Percentiles rank a stretch among this genome's conserved stretches.
Conservation (phyloP, 35 echinoderm and acorn worm genomes). For the Diadema setosum region DNA sequence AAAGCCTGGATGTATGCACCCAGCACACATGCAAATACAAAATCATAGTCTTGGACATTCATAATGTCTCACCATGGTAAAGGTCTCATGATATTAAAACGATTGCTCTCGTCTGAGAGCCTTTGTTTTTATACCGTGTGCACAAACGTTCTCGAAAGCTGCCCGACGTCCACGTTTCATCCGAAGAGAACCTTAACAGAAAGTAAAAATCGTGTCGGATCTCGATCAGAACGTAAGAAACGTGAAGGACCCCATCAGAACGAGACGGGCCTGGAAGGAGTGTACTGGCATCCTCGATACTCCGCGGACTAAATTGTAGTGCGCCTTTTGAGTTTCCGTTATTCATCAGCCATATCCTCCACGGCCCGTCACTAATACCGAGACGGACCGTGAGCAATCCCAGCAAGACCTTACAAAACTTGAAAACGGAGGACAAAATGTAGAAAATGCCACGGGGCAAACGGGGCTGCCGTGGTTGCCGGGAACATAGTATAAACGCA, state of each 20-base stretch:
- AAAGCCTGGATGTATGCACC: no score
- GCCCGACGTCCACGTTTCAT: no score
- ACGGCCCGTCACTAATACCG: slow-evolving; percentile 11
- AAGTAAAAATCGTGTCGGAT: slow-evolving; percentile 29
- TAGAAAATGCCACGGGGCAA: slow-evolving; percentile 23
- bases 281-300: slow-evolving; percentile 12
- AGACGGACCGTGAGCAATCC: background rate
- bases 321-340: slow-evolving; percentile 16
- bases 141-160: no score
- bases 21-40: no score
- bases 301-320: no score
- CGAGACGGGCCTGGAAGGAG: slow-evolving; percentile 11
- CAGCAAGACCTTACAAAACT: background rate
- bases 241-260: slow-evolving; percentile 31
- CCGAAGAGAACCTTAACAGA: no score
- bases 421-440: background rate
- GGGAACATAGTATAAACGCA: slow-evolving; percentile 1
- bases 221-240: slow-evolving; percentile 27
- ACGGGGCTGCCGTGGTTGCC: slow-evolving; percentile 1
- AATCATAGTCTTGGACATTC: no score
- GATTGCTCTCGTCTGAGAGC: no score
- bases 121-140: no score
- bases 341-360: no score
- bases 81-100: no score
- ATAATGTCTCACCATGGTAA: no score